Conservation (phyloP, 2,888 invertebrate species). For the Tenthredo amoena region DNA sequence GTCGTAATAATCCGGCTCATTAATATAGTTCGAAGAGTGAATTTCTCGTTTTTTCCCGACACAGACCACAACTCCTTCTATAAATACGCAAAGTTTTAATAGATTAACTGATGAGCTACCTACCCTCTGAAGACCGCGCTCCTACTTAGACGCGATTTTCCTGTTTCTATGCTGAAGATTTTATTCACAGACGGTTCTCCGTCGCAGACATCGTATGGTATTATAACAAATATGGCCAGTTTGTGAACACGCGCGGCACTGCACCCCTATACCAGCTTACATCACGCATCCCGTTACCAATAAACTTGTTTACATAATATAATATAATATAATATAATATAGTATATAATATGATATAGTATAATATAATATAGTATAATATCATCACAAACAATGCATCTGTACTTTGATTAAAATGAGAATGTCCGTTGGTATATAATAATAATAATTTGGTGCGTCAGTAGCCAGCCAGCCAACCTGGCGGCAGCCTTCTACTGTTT, state of each 20-base stretch:
- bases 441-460: conserved; percentile 43
- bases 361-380: conserved; percentile 27
- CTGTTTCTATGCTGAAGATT: not conserved
- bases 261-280: conserved; percentile 4
- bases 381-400: conserved; percentile 37
- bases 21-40: not conserved
- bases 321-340: conserved; percentile 31
- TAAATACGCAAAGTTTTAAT: not conserved
- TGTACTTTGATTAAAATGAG: conserved; percentile 27
- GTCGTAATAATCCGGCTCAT: no score
- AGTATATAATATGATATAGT: conserved; percentile 35
- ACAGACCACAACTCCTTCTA: not conserved
- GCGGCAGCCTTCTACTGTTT: conserved; percentile 28
- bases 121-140: not conserved
- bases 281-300: conserved; percentile 24
- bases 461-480: conserved; percentile 25
- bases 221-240: not conserved
- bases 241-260: conserved; percentile 6
- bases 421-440: not conserved
- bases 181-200: not conserved
- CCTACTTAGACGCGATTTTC: not conserved
- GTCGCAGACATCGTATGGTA: not conserved
- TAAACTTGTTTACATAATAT: conserved; percentile 8
- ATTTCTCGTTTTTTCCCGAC: not conserved
- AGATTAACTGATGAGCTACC: not conserved